These are phyloP conservation scores for Drosophila burlai DNA, from an alignment of 1,140 invertebrate species.

Conservation along the genomic window DNA sequence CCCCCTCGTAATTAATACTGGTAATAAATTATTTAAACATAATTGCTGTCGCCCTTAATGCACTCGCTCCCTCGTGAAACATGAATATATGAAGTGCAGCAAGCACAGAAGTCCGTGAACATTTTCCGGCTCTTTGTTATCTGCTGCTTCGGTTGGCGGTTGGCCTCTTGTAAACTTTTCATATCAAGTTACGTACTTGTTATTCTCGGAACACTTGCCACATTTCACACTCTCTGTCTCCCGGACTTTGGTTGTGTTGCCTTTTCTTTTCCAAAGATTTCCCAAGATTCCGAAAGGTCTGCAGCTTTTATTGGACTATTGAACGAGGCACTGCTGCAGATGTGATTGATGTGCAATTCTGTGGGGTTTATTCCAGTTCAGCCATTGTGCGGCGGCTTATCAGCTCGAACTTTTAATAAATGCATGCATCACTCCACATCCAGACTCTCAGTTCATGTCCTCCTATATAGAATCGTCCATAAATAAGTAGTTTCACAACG, in stretches of 20 bases:
- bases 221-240: conserved; percentile 47
- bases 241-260: background rate
- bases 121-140: conserved; percentile 62
- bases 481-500: conserved; percentile 27
- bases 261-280: conserved; percentile 40
- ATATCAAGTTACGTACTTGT: conserved; percentile 71
- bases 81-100: conserved; percentile 40
- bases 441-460: background rate
- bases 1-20: conserved; percentile 66
- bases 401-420: conserved; percentile 9
- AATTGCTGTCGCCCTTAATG: conserved; percentile 52
- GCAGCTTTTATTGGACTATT: conserved; percentile 45
- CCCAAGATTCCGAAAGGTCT: conserved; percentile 55
- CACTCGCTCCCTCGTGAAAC: conserved; percentile 18
- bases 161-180: conserved; percentile 79
- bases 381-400: conserved; percentile 33
- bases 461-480: conserved; percentile 5
- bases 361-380: conserved; percentile 39
- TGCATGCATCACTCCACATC: conserved; percentile 12
- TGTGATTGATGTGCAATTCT: conserved; percentile 37
- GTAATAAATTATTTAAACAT: conserved; percentile 75
- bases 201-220: conserved; percentile 71
- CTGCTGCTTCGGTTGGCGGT: conserved; percentile 31
- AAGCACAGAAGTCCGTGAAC: conserved; percentile 19
- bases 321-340: conserved; percentile 34